phyloP scores from a whole-genome alignment of 2,113 vertebrate genomes.

The Caracal caracal region DNA sequence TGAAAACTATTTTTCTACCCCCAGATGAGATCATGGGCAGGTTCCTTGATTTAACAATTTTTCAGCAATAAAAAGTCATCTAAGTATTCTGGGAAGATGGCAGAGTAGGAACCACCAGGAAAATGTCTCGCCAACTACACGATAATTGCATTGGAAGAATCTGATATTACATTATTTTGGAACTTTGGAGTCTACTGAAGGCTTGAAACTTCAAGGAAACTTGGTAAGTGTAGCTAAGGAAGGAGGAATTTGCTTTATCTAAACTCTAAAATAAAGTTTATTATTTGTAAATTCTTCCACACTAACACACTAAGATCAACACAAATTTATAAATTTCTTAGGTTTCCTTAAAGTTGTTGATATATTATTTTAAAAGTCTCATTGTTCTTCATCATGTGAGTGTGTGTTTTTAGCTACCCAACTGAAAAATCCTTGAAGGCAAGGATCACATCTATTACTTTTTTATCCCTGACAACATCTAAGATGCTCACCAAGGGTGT shows the following conservation, averaged over 20 bases:
- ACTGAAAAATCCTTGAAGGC: not conserved
- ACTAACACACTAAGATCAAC: not conserved
- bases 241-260: not conserved
- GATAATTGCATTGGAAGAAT: not conserved
- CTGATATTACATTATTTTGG: not conserved
- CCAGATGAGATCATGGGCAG: not conserved
- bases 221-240: not conserved
- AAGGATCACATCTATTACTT: not conserved
- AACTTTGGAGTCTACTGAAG: not conserved
- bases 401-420: not conserved
- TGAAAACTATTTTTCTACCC: not conserved
- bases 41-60: not conserved
- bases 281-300: constrained; percentile 20
- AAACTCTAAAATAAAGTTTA: not conserved
- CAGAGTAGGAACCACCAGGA: not conserved
- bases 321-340: not conserved
- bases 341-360: not conserved
- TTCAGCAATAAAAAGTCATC: not conserved
- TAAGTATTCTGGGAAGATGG: not conserved
- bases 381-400: not conserved
- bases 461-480: not conserved
- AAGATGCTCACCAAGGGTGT: not conserved
- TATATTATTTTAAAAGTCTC: constrained; percentile 34
- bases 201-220: not conserved
- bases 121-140: not conserved